Evolutionary conservation across 1,140 invertebrate species (phyloP), one percentile per base, ranked within the genome.

Genomic region (Dendrolimus kikuchii): DNA sequence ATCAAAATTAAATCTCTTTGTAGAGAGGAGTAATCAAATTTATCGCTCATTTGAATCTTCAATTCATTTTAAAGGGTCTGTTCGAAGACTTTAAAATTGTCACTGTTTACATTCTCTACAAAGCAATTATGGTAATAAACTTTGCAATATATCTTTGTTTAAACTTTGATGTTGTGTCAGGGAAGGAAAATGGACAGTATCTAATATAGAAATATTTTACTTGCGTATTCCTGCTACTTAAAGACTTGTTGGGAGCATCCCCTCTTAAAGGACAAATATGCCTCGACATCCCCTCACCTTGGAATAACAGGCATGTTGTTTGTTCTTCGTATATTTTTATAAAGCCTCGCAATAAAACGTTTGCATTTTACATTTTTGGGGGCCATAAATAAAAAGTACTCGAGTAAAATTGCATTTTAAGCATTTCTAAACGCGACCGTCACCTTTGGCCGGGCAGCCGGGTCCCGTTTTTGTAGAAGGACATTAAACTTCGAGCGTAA

Each of bases 1-100:
- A 83, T 83, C 77, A 80, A 77, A 85, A 83, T 83, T 71, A 81
- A 85, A 85, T 85, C 79, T 81, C 77, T 81, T 82, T 85, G 81
- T 82, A 59, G 53, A 69, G 64, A 65, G 59, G 56, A 71, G 68
- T 85, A 85, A 85, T 85, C 75, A 83, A 83, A 80, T 82, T 85
- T 85, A 85, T 85, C 81, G 73, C 65, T 75, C 68, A 79, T 82
- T 79, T 72, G 68, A 78, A 85, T 85, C 78, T 82, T 62, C 66
- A 66, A 68, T 76, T 72, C 55, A 70, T 74, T 79, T 73, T 55
- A 75, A 77, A 74, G 81, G 77, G 77, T 69, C 71, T 69, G 39
- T 45, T 55, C 39, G 42, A 44, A 40, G 53, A 61, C 55, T 59
- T 60, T 68, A 66, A 70, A 70, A 66, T 64, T 56, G 53, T 61